phyloP scores from a whole-genome alignment of 2,797 vertebrate species.

The Enteromius argenteus region DNA sequence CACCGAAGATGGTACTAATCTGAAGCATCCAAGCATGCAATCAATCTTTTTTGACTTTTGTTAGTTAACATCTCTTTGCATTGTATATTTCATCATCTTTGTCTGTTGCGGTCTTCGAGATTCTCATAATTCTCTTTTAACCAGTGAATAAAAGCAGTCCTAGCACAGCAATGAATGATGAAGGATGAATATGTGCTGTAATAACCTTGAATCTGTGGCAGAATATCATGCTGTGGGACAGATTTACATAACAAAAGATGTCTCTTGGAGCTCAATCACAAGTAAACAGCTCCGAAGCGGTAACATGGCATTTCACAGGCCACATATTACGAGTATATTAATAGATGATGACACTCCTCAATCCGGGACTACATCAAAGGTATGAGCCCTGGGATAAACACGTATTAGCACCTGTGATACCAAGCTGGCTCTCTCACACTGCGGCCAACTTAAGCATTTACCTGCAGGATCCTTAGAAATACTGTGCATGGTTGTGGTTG shows the following conservation, averaged over 20 bases:
- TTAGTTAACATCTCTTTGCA: neutral
- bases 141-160: slow-evolving; percentile 38
- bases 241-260: slow-evolving; percentile 73
- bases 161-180: slow-evolving; percentile 53
- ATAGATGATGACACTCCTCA: slow-evolving; percentile 42
- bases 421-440: slow-evolving; percentile 20
- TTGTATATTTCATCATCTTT: slow-evolving; percentile 25
- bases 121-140: slow-evolving; percentile 23
- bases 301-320: slow-evolving; percentile 45
- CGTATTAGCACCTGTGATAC: slow-evolving; percentile 52
- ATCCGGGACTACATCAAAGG: slow-evolving; percentile 43
- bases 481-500: neutral
- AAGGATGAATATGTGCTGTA: slow-evolving; percentile 72
- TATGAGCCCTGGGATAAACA: slow-evolving; percentile 39
- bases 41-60: neutral
- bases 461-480: slow-evolving; percentile 40
- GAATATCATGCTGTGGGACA: slow-evolving; percentile 58
- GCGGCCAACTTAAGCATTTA: slow-evolving; percentile 54
- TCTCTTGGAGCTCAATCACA: slow-evolving; percentile 46
- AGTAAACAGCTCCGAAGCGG: slow-evolving; percentile 46
- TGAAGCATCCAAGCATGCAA: slow-evolving; percentile 18
- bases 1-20: neutral
- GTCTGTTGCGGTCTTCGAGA: neutral
- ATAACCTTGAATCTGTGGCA: slow-evolving; percentile 75
- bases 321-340: slow-evolving; percentile 46